Evolutionary conservation across 2,888 invertebrate genomes (phyloP).

Genomic region (Folsomia candida): DNA sequence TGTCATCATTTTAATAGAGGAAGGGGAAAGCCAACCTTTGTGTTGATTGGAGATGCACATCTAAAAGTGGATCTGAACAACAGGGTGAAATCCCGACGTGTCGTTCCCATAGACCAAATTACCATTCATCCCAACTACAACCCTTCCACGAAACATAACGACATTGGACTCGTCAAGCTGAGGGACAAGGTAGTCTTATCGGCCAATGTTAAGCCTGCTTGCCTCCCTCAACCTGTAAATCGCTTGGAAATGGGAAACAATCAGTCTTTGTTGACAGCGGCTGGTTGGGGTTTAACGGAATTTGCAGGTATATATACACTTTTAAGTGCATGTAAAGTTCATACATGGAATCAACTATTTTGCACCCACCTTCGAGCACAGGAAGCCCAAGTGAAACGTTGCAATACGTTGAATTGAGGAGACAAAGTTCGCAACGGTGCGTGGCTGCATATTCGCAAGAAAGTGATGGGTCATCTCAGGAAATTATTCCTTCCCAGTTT

Average conservation of each 20-base stretch:
- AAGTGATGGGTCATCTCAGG: slow-evolving; percentile 13
- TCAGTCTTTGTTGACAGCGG: neutral
- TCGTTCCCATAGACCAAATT: neutral
- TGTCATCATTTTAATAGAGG: neutral
- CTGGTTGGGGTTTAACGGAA: slow-evolving; percentile 11
- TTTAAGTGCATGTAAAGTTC: neutral
- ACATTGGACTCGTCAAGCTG: slow-evolving; percentile 9
- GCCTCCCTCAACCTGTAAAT: slow-evolving; percentile 7
- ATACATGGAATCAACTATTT: neutral
- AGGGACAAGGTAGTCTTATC: neutral
- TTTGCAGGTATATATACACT: slow-evolving; percentile 9
- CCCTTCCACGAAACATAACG: neutral
- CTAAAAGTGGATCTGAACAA: neutral
- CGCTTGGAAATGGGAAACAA: neutral
- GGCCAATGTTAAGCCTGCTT: neutral
- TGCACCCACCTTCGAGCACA: no score
- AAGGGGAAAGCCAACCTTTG: neutral
- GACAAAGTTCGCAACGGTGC: slow-evolving; percentile 33
- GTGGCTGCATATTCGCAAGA: neutral
- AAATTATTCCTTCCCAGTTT: slow-evolving; percentile 38
- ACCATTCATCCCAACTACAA: slow-evolving; percentile 3
- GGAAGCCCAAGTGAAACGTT: slow-evolving; percentile 32
- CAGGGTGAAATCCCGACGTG: neutral
- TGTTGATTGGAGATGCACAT: neutral
- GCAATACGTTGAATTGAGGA: slow-evolving; percentile 36